Conservation (phyloP, 2,113 vertebrate genomes). For the Okapia johnstoni region DNA sequence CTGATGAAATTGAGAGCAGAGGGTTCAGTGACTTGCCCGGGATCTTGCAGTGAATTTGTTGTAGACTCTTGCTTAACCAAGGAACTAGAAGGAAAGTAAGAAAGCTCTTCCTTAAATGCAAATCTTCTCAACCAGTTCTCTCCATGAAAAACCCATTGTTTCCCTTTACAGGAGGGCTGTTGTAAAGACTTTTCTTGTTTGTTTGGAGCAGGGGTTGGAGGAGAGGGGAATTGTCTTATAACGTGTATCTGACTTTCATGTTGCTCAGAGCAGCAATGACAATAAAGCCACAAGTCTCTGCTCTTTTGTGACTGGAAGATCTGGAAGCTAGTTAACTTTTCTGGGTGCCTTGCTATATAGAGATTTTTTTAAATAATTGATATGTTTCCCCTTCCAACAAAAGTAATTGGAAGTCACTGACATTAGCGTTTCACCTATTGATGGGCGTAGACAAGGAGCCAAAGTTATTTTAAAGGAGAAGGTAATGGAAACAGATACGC, state of each 20-base stretch:
- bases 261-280: background rate
- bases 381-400: background rate
- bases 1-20: background rate
- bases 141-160: background rate
- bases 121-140: background rate
- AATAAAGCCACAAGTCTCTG: background rate
- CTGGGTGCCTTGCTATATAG: background rate
- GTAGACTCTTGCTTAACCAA: background rate
- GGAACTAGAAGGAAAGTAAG: background rate
- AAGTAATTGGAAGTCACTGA: background rate
- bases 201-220: background rate
- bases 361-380: background rate
- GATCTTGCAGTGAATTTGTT: background rate
- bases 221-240: background rate
- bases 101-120: background rate
- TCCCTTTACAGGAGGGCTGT: background rate
- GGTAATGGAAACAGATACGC: background rate
- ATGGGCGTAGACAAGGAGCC: background rate
- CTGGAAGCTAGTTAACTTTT: background rate
- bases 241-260: background rate
- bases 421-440: background rate
- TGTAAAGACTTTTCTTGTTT: background rate
- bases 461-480: constrained; percentile 19
- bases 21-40: background rate
- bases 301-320: background rate